A percentile compares a stretch with the other conserved stretches of the same genome.
phyloP scores from a whole-genome alignment of 2,888 invertebrate species.

The Tryphoninae sp. region DNA sequence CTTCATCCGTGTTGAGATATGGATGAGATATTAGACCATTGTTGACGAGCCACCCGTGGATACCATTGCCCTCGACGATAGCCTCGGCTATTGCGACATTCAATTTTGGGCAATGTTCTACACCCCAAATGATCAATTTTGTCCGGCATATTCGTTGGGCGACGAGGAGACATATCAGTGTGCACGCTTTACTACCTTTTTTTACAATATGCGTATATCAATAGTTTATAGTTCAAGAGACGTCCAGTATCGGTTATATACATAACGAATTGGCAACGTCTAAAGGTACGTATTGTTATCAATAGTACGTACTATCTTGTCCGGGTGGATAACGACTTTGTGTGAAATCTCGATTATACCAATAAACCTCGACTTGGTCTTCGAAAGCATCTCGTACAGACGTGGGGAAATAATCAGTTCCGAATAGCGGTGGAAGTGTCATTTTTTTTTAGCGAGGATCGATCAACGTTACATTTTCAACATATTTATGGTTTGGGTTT shows the following conservation, averaged over 20 bases:
- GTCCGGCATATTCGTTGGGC: constrained; percentile 79
- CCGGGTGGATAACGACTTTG: constrained; percentile 84
- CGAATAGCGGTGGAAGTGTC: constrained; percentile 74
- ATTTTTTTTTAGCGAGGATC: constrained; percentile 67
- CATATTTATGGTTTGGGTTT: constrained; percentile 34
- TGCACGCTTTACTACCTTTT: constrained; percentile 84
- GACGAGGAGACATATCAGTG: constrained; percentile 84
- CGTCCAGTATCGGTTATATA: background rate
- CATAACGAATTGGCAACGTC: constrained; percentile 3
- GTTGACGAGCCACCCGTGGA: constrained; percentile 80
- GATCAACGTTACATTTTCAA: constrained; percentile 47
- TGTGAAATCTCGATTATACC: constrained; percentile 84
- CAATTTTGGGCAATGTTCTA: constrained; percentile 75
- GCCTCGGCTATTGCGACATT: constrained; percentile 83
- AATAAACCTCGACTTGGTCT: constrained; percentile 80
- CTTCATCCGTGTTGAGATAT: constrained; percentile 77
- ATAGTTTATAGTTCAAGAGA: background rate
- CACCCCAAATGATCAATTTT: constrained; percentile 67
- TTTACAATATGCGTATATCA: background rate
- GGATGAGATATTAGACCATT: constrained; percentile 75
- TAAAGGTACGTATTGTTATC: background rate
- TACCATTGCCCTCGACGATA: constrained; percentile 84
- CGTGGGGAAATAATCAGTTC: constrained; percentile 70
- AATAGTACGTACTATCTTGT: constrained; percentile 73
- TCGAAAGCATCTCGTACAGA: constrained; percentile 68